phyloP scores from a whole-genome alignment of 1,140 invertebrate genomes.

The Atta colombica region DNA sequence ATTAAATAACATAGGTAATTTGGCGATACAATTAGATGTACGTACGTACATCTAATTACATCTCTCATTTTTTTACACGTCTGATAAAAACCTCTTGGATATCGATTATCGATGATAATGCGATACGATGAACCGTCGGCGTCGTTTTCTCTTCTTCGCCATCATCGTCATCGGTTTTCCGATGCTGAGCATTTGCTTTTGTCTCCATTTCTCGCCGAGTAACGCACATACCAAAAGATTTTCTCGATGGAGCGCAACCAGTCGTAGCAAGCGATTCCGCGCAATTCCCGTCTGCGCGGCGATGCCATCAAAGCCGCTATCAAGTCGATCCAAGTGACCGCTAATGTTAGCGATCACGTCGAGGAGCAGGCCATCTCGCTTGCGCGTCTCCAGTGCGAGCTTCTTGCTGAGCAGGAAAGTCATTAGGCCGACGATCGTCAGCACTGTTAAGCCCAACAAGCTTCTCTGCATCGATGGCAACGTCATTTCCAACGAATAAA shows the following conservation, averaged over 20 bases:
- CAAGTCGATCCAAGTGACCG: slow-evolving; percentile 79
- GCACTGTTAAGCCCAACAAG: slow-evolving; percentile 72
- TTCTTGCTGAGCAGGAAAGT: slow-evolving; percentile 75
- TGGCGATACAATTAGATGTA: neutral
- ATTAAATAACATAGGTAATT: neutral
- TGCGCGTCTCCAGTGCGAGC: slow-evolving; percentile 71
- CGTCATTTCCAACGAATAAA: slow-evolving; percentile 68
- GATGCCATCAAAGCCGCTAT: slow-evolving; percentile 78
- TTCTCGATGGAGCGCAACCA: slow-evolving; percentile 77
- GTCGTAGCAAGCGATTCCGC: slow-evolving; percentile 72
- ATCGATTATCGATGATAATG: slow-evolving; percentile 1
- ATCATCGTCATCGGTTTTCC: too few relatives aligned
- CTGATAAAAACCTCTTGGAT: neutral
- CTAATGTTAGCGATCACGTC: slow-evolving; percentile 82
- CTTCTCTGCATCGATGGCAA: slow-evolving; percentile 74
- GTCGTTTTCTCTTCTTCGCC: neutral
- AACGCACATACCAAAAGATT: slow-evolving; percentile 78
- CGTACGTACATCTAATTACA: neutral
- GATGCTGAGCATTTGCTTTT: neutral
- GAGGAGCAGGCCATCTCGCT: slow-evolving; percentile 69
- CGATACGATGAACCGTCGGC: neutral
- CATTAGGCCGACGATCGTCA: slow-evolving; percentile 72
- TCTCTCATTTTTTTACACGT: neutral
- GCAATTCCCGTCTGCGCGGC: slow-evolving; percentile 76
- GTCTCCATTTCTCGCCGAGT: slow-evolving; percentile 67